Base-by-base conservation (phyloP, 2,797 vertebrate genomes). In the Poecilia velifera region DNA sequence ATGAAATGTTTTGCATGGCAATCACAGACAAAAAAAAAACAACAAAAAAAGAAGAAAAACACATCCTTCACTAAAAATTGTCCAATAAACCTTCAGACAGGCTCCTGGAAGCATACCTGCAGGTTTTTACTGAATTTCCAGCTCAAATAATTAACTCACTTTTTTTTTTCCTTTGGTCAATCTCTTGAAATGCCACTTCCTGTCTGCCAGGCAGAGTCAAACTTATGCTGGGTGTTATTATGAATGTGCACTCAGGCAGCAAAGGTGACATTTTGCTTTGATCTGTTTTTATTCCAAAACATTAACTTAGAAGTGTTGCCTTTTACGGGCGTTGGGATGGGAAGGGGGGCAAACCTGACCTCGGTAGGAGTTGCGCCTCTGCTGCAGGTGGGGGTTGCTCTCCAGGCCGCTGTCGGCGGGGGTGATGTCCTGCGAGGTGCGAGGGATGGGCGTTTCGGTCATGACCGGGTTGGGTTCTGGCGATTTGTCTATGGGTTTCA, bases 401-500 rank as follows among this genome's bases (percentile, higher is more conserved):
- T 99, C 98, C 94, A 98, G 94, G 88, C 96, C 93, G 72, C 96
- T 96, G 85, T 99, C 98, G 2, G 97, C 97, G 0, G 98, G 98
- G 1, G 98, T 98, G 93, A 99, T 97, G 88, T 99, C 98, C 86
- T 99, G 98, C 3, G 98, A 99, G 85, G 97, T 97, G 78, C 98
- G 97, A 66, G 98, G 98, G 90, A 99, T 98, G 4, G 98, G 98
- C 1, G 98, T 99, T 79, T 99, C 98, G 0, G 98, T 99, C 97
- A 99, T 98, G 90, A 99, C 97, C 0, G 98, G 97, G 90, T 99
- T 99, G 78, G 98, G 97, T 73, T 99, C 98, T 0, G 98, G 98
- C 14, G 98, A 99, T 86, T 99, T 99, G 89, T 99, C 98, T 31
- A 98, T 98, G 62, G 98, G 98, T 80, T 99, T 99, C n/a, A 99